phyloP scores from a whole-genome alignment of 2,888 invertebrate genomes.

The Metopia argyrocephala region DNA sequence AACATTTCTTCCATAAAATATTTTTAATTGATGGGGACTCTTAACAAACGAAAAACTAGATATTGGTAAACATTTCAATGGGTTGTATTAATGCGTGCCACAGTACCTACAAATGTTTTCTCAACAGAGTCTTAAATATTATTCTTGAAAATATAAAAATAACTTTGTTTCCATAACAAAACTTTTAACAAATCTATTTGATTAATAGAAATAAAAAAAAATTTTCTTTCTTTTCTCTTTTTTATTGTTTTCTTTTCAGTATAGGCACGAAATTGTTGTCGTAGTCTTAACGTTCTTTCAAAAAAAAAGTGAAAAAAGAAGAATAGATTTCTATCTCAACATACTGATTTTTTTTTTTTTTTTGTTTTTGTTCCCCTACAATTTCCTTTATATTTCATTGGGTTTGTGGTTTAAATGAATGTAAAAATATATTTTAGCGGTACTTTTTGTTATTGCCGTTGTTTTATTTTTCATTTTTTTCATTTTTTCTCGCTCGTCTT shows the following conservation, averaged over 20 bases:
- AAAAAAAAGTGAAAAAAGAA: no score
- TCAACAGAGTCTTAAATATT: no score
- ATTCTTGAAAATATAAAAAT: no score
- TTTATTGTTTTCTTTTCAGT: slow-evolving; percentile 3
- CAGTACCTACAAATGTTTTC: no score
- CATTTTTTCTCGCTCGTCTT: slow-evolving; percentile 33
- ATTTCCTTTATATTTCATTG: slow-evolving; percentile 39
- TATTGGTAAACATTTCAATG: no score
- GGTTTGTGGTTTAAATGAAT: slow-evolving; percentile 14
- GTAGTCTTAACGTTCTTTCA: slow-evolving; percentile 32
- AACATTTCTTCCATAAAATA: no score
- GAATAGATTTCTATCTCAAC: slow-evolving; percentile 5
- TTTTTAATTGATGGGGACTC: no score
- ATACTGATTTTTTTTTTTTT: background rate
- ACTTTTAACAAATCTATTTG: background rate
- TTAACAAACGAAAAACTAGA: no score
- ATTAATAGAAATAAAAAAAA: background rate
- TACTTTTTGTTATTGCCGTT: slow-evolving; percentile 37
- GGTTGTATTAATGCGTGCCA: no score
- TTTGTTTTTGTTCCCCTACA: background rate
- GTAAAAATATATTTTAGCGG: slow-evolving; percentile 49
- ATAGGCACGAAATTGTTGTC: slow-evolving; percentile 47
- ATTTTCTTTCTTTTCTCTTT: background rate
- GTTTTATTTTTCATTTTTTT: background rate
- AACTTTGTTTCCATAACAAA: background rate